Base-by-base conservation (phyloP, 2,113 vertebrate genomes). In the Chloebia gouldiae region DNA sequence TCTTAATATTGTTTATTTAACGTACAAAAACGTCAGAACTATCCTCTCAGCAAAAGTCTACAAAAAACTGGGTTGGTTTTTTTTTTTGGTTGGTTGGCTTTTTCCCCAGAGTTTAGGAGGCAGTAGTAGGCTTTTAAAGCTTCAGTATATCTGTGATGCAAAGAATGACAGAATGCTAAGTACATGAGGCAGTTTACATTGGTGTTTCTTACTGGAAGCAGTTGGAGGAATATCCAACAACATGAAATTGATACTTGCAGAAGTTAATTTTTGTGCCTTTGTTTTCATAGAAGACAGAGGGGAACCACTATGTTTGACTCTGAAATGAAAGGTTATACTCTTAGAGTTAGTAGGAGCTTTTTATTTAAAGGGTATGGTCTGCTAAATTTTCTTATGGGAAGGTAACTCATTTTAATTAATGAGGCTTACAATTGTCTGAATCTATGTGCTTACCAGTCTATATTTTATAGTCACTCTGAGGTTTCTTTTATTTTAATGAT, bases 401-500 rank as follows among this genome's bases (percentile, higher is more conserved):
- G 61, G 31, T 61, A 81, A 73, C n/a, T 39, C 0, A 30, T 86
- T 81, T 92, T 85, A 68, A 37, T 81, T 72, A 75, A 54, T 68
- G 37, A 21, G 57, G 17, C 25, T 73, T 81, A 66, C 1, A 66
- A 1, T 35, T 92, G 54, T 11, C 49, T 91, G n/a, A 44, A 63
- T 69, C 22, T 51, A 35, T 65, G 15, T 79, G 31, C 12, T 71
- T 6, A 35, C 8, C 3, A 15, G 18, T 53, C 40, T 81, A 3
- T 75, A 50, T 37, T 51, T 80, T 54, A 22, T 79, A 56, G n/a
- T 87, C 28, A 80, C 23, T 63, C 45, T 66, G 57, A 80, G 13
- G 7, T 65, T n/a, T 49, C 10, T 92, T 39, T 92, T 51, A 50
- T 97, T 80, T 70, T 86, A 22, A 94, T 90, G 24, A 82, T 86